Evolutionary conservation across 1,140 invertebrate genomes (phyloP), one percentile per base, ranked within the genome.

Genomic region (Hylaeus volcanicus): DNA sequence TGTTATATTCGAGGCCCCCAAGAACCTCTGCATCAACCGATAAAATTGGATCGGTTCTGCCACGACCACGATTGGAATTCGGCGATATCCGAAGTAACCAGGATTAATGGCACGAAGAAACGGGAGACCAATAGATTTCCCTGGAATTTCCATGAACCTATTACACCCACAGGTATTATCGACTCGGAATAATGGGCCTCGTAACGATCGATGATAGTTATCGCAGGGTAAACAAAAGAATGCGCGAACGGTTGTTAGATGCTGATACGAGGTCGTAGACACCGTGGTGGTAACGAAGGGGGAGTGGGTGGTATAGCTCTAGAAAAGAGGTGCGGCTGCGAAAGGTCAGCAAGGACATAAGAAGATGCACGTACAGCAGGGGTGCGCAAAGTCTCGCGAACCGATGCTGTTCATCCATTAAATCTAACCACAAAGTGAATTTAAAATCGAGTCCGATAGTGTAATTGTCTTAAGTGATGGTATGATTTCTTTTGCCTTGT

Each of bases 191-290:
- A 80, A 86, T 58, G 60, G 68, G 51, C 77, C 15, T 74, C 72
- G 64, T 82, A 83, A 84, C 81, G 81, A 88, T 88, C 83, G 63
- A 48, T 60, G 79, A 87, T 85, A 81, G 72, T 87, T 86, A 88
- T 85, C 83, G 58, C 14, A 41, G 61, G 15, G 65, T 88, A 86
- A 88, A 85, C 82, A 79, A 81, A 83, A 80, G 75, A 71, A 88
- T 53, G 74, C 48, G 65, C 65, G 9, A 78, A 63, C 43, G 83
- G 63, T 79, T 51, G 83, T 80, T 88, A 77, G 78, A 83, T 69
- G 74, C 53, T 63, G 77, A 87, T 86, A 79, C 73, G 75, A 58
- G 63, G 56, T 79, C 84, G 84, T 86, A 84, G 60, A 75, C 74
- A 26, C 26, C 55, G 69, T 60, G n/a, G 26, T 69, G 56, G 37